Evolutionary conservation across 2,797 vertebrate genomes (phyloP).

Genomic region (Chelidonichthys spinosus): DNA sequence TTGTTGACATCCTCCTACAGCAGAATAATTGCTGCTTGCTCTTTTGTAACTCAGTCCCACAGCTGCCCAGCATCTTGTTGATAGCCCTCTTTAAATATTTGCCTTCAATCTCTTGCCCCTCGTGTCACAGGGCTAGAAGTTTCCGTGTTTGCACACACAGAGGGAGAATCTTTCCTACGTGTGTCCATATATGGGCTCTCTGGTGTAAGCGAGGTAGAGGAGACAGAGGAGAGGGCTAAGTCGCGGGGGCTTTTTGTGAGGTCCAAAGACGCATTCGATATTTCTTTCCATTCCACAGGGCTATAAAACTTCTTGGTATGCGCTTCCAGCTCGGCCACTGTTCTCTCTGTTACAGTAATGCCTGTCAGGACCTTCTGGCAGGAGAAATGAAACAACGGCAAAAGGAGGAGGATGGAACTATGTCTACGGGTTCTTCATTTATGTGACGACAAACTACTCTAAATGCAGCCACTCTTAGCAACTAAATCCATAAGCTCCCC

Average conservation of each 20-base stretch:
- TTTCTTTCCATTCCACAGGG: conserved; percentile 82
- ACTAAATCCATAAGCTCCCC: conserved; percentile 6
- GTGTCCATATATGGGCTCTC: conserved; percentile 82
- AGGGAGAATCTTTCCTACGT: conserved; percentile 72
- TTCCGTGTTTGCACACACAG: conserved; percentile 71
- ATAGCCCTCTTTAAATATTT: conserved; percentile 76
- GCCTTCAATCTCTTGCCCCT: conserved; percentile 65
- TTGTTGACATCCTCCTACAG: conserved; percentile 7
- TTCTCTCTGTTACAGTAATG: conserved; percentile 58
- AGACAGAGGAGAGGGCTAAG: conserved; percentile 66
- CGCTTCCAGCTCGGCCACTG: conserved; percentile 68
- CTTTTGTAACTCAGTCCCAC: conserved; percentile 26
- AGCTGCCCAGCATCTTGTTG: conserved; percentile 54
- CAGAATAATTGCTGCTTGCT: conserved; percentile 26
- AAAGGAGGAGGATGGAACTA: conserved; percentile 45
- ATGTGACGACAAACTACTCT: conserved; percentile 12
- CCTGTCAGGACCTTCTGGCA: conserved; percentile 45
- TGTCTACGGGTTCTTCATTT: conserved; percentile 26
- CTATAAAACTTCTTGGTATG: conserved; percentile 82
- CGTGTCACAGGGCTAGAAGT: conserved; percentile 73
- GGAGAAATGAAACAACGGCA: conserved; percentile 44
- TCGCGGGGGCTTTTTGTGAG: conserved; percentile 75
- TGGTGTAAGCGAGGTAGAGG: conserved; percentile 61
- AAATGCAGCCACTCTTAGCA: neutral
- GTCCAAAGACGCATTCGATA: conserved; percentile 74